phyloP scores from a whole-genome alignment of 1,140 invertebrate species.

The Cherax quadricarinatus region DNA sequence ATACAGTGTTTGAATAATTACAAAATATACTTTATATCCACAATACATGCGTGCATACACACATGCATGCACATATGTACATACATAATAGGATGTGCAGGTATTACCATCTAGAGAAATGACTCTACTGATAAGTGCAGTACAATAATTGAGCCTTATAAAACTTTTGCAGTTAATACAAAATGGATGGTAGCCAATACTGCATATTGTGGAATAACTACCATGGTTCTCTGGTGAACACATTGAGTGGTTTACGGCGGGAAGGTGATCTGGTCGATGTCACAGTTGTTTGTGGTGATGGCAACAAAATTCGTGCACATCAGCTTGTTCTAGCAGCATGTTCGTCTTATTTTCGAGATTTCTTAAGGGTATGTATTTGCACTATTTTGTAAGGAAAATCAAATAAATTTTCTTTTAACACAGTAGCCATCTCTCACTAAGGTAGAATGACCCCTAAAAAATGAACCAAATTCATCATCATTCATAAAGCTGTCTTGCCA shows the following conservation, averaged over 20 bases:
- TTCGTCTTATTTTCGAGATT: constrained; percentile 68
- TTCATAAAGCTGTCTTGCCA: too few species aligned
- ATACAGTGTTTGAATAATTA: too few species aligned
- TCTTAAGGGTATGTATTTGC: constrained; percentile 63
- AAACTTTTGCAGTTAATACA: neutral
- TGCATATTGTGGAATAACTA: constrained; percentile 73
- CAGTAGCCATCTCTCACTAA: too few species aligned
- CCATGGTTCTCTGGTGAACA: constrained; percentile 67
- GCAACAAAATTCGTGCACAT: constrained; percentile 65
- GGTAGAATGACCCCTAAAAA: too few species aligned
- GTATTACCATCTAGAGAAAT: too few species aligned
- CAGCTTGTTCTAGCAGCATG: constrained; percentile 71
- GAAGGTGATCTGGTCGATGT: constrained; percentile 67
- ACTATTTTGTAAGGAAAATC: neutral
- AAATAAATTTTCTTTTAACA: too few species aligned
- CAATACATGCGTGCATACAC: too few species aligned
- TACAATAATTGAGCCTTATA: neutral
- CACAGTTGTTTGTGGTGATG: constrained; percentile 68
- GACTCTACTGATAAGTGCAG: too few species aligned
- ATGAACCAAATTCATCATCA: too few species aligned
- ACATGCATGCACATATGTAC: too few species aligned
- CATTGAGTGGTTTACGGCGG: constrained; percentile 58
- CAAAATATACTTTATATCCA: too few species aligned
- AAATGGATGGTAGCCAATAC: constrained; percentile 64
- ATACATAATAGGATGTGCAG: too few species aligned